Base-by-base conservation (phyloP, 2,797 vertebrate species). In the Pangasius mekongensis region DNA sequence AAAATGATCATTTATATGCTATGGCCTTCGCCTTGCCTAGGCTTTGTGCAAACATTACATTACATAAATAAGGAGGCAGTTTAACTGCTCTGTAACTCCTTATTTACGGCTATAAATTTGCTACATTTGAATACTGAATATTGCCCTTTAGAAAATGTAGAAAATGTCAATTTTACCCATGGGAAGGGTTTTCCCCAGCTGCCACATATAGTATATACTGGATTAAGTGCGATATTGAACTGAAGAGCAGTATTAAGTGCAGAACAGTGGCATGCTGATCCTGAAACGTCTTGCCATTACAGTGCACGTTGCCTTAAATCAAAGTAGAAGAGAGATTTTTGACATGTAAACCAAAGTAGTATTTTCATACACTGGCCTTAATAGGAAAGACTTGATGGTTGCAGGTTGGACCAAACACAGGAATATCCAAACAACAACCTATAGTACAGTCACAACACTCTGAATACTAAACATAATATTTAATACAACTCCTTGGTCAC, bases 401-500 rank as follows among this genome's bases (percentile, higher is more conserved):
- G 54, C 33, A 81, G 3, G 33, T 71, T 71, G 33, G 33, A 73
- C 39, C 74, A 77, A 43, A 49, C 47, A 52, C 1, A 47, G 22
- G 24, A 74, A 74, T n/a, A 73, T 43, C 20, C 20, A 49, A 66
- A 33, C 9, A 81, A 60, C 20, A 83, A 80, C 80, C 39, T 43
- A 74, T 5, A 58, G 22, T 13, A 20, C 30, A 66, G 13, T n/a
- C 6, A 83, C 22, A 49, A 87, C 14, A 74, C 62, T 74, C 52
- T 39, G 83, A 74, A 87, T 88, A 84, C 81, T 87, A 91, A 89
- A 94, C 90, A 88, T 91, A 93, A 94, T 95, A 95, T 95, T 96
- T 95, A 95, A 95, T 96, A 89, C 90, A 87, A 93, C 93, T 94
- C 93, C 91, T 93, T 88, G 90, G 91, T 91, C 86, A 87, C 24